Base-by-base conservation (phyloP, 2,797 vertebrate genomes). In the Alcedo quadribrachys region DNA sequence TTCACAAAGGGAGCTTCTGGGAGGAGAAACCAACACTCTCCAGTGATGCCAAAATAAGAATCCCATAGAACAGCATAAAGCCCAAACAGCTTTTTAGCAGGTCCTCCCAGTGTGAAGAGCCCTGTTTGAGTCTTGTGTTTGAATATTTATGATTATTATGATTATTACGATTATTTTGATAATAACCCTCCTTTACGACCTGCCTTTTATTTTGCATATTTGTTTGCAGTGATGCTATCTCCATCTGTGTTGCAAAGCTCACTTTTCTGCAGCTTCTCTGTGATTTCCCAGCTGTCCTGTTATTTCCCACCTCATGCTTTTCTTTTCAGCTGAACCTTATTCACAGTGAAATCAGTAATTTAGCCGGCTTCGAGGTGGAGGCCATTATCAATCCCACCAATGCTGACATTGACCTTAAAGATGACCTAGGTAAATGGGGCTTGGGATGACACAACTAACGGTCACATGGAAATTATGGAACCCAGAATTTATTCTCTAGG, bases 311-410 rank as follows among this genome's bases (percentile, higher is more conserved):
- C 97, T 97, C 98, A 96, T 98, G 98, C 98, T 98, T 98, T 98
- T 98, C 98, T 98, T 98, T 97, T 97, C 99, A 99, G 99, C 98
- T 99, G 98, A 99, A 99, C 98, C 99, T 99, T 97, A 99, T 99
- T 98, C 99, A 99, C 98, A 99, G 99, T 98, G 99, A 99, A 98
- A 99, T 99, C 98, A 99, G 98, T 98, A 99, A 99, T 99, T 99
- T 99, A 99, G 99, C 99, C 98, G 98, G 98, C 98, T 99, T 99
- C 98, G 99, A 99, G 98, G 99, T 99, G 98, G 99, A 99, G 98
- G 99, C 99, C 98, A 98, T 99, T 98, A 99, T 99, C 98, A 99
- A 99, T 98, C 99, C 99, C 96, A 99, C 98, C 98, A 99, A 98
- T 98, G 99, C 98, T 98, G 99, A 99, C 98, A 99, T 99, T 98